These are phyloP conservation scores for Pentalonia nigronervosa DNA, from an alignment of 1,140 invertebrate genomes.

Conservation along the genomic window DNA sequence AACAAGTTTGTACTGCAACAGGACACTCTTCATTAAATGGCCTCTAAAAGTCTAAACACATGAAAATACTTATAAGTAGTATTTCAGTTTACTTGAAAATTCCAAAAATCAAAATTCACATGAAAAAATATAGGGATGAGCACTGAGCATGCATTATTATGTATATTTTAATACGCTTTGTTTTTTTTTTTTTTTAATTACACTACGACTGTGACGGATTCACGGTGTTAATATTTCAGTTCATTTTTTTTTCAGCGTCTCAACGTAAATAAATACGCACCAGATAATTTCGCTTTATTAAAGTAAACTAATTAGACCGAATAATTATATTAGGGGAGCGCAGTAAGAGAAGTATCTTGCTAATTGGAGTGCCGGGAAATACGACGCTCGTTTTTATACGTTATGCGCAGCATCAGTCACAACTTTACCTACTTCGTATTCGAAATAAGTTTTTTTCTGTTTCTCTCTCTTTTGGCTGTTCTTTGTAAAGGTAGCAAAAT, in stretches of 20 bases:
- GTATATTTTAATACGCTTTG: background rate
- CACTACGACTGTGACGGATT: background rate
- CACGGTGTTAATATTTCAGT: background rate
- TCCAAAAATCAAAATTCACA: background rate
- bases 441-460: background rate
- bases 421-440: background rate
- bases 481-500: background rate
- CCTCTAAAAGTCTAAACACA: no score
- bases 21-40: no score
- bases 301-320: slow-evolving; percentile 5
- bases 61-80: background rate
- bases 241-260: background rate
- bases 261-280: background rate
- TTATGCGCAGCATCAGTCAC: background rate
- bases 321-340: background rate
- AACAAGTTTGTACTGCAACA: no score
- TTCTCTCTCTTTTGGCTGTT: background rate
- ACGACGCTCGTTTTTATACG: background rate
- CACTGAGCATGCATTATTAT: background rate
- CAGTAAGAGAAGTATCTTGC: background rate
- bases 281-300: background rate
- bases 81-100: background rate
- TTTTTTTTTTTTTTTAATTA: background rate
- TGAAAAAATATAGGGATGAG: background rate
- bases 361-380: background rate